Conservation (phyloP, 2,113 vertebrate species). For the Sprattus sprattus region DNA sequence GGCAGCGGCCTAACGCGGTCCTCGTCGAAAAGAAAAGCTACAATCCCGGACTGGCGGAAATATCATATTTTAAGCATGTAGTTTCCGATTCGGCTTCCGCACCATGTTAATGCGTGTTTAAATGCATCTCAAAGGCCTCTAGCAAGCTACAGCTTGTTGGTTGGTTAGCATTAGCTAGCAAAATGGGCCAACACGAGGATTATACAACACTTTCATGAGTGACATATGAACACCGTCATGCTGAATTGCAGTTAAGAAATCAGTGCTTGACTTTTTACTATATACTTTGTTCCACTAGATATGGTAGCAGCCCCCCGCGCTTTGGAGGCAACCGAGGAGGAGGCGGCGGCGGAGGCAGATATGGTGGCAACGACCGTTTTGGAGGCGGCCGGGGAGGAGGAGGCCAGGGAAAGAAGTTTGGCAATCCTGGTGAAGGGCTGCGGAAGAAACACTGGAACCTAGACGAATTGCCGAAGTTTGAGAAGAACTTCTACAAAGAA, state of each 20-base stretch:
- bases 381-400: constrained; percentile 86
- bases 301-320: not conserved
- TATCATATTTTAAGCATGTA: not conserved
- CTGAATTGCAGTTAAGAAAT: not conserved
- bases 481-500: constrained; percentile 98
- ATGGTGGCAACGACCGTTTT: constrained; percentile 83
- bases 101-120: not conserved
- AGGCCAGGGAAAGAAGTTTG: constrained; percentile 83
- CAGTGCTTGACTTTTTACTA: not conserved
- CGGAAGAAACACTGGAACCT: constrained; percentile 98
- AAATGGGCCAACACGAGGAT: not conserved
- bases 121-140: not conserved
- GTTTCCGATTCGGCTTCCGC: not conserved
- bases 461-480: constrained; percentile 95
- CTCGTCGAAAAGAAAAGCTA: not conserved
- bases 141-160: not conserved
- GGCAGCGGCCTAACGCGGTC: constrained; percentile 75
- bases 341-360: constrained; percentile 82
- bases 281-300: not conserved
- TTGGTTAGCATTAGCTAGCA: not conserved
- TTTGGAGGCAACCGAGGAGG: constrained; percentile 56
- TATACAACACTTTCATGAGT: not conserved
- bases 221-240: not conserved
- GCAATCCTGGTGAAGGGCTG: constrained; percentile 92
- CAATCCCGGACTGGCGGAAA: not conserved